Conservation (phyloP, 2,888 invertebrate genomes). For the Philereme vetulata region DNA sequence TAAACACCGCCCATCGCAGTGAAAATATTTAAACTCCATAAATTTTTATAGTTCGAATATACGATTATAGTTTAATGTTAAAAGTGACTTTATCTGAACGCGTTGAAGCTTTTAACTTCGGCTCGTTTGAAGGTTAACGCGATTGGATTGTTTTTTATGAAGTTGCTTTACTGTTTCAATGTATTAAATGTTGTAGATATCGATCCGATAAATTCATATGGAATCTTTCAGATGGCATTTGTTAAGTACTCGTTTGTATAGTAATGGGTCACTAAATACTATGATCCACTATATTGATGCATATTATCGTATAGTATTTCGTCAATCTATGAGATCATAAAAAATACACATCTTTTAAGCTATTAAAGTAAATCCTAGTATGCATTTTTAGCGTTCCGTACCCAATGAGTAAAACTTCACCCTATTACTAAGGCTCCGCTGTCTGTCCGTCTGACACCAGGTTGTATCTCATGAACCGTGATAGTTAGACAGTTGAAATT, state of each 20-base stretch:
- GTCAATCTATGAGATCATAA: no score
- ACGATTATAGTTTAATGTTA: slow-evolving; percentile 70
- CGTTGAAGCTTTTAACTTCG: slow-evolving; percentile 54
- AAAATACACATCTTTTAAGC: no score
- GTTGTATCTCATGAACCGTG: no score
- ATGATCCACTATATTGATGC: no score
- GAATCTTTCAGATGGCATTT: not conserved
- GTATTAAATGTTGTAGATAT: slow-evolving; percentile 6
- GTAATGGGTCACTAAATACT: no score
- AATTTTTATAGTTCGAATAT: slow-evolving; percentile 68
- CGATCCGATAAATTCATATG: not conserved
- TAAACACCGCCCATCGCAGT: slow-evolving; percentile 57
- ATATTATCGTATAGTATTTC: no score
- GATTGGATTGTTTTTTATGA: slow-evolving; percentile 52
- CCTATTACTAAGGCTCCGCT: no score
- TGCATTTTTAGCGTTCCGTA: no score
- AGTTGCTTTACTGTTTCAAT: slow-evolving; percentile 40
- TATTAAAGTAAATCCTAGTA: no score
- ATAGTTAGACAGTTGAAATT: no score
- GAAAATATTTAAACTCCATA: slow-evolving; percentile 75
- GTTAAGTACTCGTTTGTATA: not conserved
- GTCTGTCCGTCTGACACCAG: no score
- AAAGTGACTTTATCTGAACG: slow-evolving; percentile 61
- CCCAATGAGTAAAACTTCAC: no score
- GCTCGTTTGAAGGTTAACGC: slow-evolving; percentile 56